Percentiles rank a stretch among this genome's conserved stretches.
phyloP scores from a whole-genome alignment of 2,113 vertebrate genomes.

The Brachionichthys hirsutus region DNA sequence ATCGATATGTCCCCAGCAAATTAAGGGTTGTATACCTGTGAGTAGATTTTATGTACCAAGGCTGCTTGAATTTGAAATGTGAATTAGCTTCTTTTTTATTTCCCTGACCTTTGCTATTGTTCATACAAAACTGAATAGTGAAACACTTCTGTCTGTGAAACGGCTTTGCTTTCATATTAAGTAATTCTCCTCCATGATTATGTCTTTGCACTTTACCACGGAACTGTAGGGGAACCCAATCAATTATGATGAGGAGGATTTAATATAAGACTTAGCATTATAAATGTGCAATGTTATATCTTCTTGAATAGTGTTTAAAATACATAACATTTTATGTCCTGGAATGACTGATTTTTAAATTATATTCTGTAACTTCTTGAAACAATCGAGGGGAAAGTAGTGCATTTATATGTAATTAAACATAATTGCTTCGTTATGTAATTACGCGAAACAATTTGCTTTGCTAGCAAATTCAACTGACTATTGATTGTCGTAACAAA shows the following conservation, averaged over 20 bases:
- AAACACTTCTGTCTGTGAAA: conserved; percentile 14
- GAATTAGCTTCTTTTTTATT: conserved; percentile 10
- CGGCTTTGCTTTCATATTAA: conserved; percentile 15
- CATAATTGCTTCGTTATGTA: conserved; percentile 1
- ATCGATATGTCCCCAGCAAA: conserved; percentile 43
- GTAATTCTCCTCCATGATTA: conserved; percentile 5
- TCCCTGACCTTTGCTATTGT: neutral
- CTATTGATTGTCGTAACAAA: conserved; percentile 22
- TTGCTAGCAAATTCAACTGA: conserved; percentile 8
- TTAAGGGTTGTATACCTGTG: conserved; percentile 33
- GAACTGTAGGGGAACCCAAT: conserved; percentile 14
- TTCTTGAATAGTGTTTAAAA: conserved; percentile 1
- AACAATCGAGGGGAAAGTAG: neutral
- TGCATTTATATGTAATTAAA: no score
- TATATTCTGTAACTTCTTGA: no score
- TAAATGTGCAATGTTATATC: neutral
- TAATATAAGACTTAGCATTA: neutral
- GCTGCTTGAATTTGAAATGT: conserved; percentile 22
- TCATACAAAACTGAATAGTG: conserved; percentile 5
- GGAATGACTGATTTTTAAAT: no score
- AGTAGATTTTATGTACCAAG: conserved; percentile 25
- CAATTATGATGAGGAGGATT: neutral
- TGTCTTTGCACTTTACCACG: neutral
- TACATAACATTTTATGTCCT: neutral
- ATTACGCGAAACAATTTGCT: conserved; percentile 11